Conservation (phyloP, 2,113 vertebrate genomes). For the Heterocephalus glaber region DNA sequence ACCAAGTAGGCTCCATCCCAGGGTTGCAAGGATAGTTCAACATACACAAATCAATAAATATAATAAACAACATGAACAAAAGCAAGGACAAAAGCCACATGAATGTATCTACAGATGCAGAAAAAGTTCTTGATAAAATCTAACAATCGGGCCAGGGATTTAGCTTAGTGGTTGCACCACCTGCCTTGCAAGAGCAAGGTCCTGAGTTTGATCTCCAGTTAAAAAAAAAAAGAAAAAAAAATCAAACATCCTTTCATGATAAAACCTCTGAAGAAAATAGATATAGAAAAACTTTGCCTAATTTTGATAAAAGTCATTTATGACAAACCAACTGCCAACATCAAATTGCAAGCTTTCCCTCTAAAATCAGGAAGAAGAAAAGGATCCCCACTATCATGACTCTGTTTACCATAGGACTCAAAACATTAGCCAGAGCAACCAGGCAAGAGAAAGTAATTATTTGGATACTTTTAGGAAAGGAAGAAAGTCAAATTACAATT, state of each 20-base stretch:
- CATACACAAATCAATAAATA: neutral
- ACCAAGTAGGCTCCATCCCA: neutral
- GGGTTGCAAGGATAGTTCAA: neutral
- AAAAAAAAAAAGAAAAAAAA: too few relatives aligned
- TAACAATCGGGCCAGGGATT: too few relatives aligned
- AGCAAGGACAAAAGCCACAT: neutral
- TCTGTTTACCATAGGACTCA: neutral
- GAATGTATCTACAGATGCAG: neutral
- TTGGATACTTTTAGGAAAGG: neutral
- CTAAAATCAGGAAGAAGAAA: neutral
- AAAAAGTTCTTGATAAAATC: neutral
- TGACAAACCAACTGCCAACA: neutral
- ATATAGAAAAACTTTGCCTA: neutral
- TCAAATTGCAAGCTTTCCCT: neutral
- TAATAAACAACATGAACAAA: neutral
- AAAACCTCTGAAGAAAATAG: neutral
- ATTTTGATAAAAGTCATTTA: neutral
- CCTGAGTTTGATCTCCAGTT: too few relatives aligned
- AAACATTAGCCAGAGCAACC: neutral
- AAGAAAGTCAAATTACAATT: neutral
- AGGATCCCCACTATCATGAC: neutral
- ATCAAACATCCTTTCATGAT: neutral
- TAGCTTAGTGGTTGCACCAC: too few relatives aligned
- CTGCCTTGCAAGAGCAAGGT: too few relatives aligned
- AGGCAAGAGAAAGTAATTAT: neutral